phyloP scores from a whole-genome alignment of 2,113 vertebrate genomes.

The Diadophis punctatus region DNA sequence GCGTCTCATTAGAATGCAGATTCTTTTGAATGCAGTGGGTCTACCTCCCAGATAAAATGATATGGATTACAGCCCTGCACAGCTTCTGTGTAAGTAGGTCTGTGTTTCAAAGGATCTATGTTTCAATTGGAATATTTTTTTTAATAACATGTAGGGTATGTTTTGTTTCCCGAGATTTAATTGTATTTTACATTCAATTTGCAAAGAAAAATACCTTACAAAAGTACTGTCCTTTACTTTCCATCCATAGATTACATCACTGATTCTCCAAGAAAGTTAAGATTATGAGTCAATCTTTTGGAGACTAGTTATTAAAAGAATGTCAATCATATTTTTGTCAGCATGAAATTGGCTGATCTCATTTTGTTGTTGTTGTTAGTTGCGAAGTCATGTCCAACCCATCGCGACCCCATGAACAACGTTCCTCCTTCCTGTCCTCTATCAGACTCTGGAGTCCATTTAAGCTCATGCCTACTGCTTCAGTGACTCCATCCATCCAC shows the following conservation, averaged over 20 bases:
- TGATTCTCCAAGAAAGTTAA: neutral
- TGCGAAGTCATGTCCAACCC: no score
- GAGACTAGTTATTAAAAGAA: neutral
- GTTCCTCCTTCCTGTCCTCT: no score
- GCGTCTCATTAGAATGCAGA: neutral
- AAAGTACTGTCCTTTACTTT: neutral
- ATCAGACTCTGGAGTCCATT: no score
- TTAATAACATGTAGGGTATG: neutral
- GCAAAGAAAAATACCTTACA: neutral
- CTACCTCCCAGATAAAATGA: neutral
- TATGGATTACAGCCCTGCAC: neutral
- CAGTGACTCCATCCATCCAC: no score
- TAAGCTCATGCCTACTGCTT: no score
- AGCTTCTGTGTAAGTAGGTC: neutral
- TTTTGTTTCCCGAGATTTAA: neutral
- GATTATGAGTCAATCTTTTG: neutral
- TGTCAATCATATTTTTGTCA: neutral
- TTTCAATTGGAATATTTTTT: neutral
- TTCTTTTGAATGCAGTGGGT: neutral
- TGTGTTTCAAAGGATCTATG: neutral
- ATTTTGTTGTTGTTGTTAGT: no score
- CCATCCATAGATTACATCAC: neutral
- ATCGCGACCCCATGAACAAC: no score
- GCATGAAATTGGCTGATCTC: neutral
- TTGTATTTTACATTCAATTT: neutral